Percentiles rank a stretch among this genome's conserved stretches.
Evolutionary conservation across 1,140 invertebrate species (phyloP).

Genomic region (Vanessa atalanta): DNA sequence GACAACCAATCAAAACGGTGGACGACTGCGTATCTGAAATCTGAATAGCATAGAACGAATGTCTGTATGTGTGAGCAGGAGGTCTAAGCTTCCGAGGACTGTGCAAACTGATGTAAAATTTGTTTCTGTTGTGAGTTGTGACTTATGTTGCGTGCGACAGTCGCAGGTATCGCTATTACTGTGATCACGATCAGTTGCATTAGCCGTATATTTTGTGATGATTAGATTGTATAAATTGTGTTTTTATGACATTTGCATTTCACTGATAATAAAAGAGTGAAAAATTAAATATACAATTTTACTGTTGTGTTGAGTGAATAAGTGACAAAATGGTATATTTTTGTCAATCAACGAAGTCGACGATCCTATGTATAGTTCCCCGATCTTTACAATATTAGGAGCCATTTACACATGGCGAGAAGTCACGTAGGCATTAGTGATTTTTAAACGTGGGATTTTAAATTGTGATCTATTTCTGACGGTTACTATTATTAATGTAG

Average conservation of each 20-base stretch:
- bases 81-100: not conserved
- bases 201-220: slow-evolving; percentile 14
- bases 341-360: slow-evolving; percentile 23
- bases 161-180: slow-evolving; percentile 13
- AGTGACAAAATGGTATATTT: slow-evolving; percentile 34
- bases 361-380: slow-evolving; percentile 38
- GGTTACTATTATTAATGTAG: slow-evolving; percentile 33
- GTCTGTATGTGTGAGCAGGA: slow-evolving; percentile 9
- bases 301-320: not conserved
- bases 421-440: slow-evolving; percentile 74
- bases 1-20: slow-evolving; percentile 23
- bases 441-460: slow-evolving; percentile 42
- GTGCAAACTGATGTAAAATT: slow-evolving; percentile 12
- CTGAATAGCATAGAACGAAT: not conserved
- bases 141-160: slow-evolving; percentile 17
- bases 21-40: slow-evolving; percentile 21
- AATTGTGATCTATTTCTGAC: slow-evolving; percentile 23
- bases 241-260: slow-evolving; percentile 14
- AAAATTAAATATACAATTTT: not conserved
- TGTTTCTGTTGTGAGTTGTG: slow-evolving; percentile 20
- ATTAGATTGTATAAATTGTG: slow-evolving; percentile 13
- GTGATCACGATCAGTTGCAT: slow-evolving; percentile 17
- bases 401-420: slow-evolving; percentile 78
- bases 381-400: slow-evolving; percentile 57
- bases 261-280: not conserved